Percentiles rank a stretch among this genome's conserved stretches.
Evolutionary conservation across 1,140 invertebrate species (phyloP).

Genomic region (Harlomillsia oculata): DNA sequence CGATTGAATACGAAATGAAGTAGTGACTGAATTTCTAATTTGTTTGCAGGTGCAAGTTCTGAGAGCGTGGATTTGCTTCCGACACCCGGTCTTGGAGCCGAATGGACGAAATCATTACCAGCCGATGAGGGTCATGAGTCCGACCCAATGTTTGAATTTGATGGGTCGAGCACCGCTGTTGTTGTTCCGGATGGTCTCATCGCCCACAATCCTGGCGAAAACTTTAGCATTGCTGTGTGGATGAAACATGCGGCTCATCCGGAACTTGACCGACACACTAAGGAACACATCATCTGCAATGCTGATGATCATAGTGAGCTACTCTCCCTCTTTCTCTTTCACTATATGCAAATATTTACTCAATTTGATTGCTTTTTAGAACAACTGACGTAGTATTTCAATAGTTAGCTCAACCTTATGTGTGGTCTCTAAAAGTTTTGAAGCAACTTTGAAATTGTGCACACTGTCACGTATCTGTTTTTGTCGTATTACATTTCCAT

Average conservation of each 20-base stretch:
- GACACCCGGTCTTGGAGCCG: constrained; percentile 53
- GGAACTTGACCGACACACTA: constrained; percentile 69
- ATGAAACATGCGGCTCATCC: constrained; percentile 70
- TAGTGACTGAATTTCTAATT: too few relatives aligned
- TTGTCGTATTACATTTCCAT: too few relatives aligned
- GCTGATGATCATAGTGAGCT: constrained; percentile 90
- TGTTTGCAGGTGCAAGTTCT: constrained; percentile 52
- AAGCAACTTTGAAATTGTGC: too few relatives aligned
- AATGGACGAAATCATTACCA: constrained; percentile 78
- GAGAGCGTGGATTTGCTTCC: constrained; percentile 75
- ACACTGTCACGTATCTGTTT: too few relatives aligned
- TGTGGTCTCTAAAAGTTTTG: too few relatives aligned
- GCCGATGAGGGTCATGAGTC: constrained; percentile 79
- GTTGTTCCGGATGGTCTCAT: constrained; percentile 59
- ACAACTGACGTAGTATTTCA: too few relatives aligned
- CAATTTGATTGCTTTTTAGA: not conserved
- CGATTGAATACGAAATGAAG: too few relatives aligned
- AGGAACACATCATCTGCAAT: constrained; percentile 90
- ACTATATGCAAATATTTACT: not conserved
- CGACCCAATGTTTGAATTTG: constrained; percentile 90
- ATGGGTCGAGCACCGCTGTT: constrained; percentile 73
- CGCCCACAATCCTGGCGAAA: constrained; percentile 42
- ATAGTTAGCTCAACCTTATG: too few relatives aligned
- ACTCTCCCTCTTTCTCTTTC: not conserved
- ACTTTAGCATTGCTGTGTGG: constrained; percentile 71